These are phyloP conservation scores for Astatotilapia flaviijosephi DNA, from an alignment of 2,113 vertebrate species.

Conservation along the genomic window DNA sequence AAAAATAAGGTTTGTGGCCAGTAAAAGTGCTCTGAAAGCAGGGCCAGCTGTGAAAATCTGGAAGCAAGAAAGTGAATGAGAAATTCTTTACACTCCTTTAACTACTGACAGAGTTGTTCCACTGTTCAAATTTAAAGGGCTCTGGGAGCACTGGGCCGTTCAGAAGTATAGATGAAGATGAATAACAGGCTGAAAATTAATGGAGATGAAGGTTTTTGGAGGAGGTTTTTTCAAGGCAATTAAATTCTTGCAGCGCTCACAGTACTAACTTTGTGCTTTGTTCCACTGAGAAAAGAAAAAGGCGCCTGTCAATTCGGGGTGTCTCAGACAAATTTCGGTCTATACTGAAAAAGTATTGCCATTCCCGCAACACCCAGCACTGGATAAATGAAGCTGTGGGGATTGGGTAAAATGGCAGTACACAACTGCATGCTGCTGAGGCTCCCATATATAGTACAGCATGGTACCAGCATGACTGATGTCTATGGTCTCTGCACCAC, in stretches of 20 bases:
- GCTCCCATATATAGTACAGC: conserved; percentile 9
- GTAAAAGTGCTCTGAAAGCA: neutral
- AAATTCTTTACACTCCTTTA: neutral
- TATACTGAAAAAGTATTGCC: neutral
- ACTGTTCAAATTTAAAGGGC: neutral
- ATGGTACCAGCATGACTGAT: conserved; percentile 55
- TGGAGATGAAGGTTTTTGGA: neutral
- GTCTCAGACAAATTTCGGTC: neutral
- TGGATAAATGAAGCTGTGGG: conserved; percentile 4
- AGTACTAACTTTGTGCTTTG: neutral
- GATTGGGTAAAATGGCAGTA: conserved; percentile 1
- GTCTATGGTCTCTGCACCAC: conserved; percentile 53
- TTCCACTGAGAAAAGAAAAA: neutral
- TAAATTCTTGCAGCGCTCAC: neutral
- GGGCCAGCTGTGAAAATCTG: conserved; percentile 15
- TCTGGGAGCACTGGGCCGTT: neutral
- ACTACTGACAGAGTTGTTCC: neutral
- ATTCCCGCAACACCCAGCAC: neutral
- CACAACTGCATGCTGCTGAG: conserved; percentile 19
- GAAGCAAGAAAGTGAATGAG: neutral
- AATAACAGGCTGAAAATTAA: neutral
- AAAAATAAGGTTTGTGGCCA: neutral
- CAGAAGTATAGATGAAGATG: neutral
- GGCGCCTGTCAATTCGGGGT: neutral
- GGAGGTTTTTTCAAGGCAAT: neutral